Conservation (phyloP, 1,140 invertebrate genomes). For the Drosophila setifemur region DNA sequence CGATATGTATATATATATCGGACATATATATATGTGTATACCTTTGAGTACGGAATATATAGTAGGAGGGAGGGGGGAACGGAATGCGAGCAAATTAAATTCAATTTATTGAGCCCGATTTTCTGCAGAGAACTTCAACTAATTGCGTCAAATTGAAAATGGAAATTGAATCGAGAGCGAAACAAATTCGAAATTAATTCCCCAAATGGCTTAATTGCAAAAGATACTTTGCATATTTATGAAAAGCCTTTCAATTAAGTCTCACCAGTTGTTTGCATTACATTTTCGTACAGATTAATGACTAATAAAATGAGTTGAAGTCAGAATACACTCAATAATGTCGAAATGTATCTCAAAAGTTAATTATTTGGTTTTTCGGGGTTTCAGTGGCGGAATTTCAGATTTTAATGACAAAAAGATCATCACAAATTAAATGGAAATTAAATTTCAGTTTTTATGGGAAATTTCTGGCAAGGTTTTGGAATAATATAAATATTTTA, state of each 20-base stretch:
- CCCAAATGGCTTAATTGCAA: conserved; percentile 27
- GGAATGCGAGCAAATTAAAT: conserved; percentile 39
- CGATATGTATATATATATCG: conserved; percentile 9
- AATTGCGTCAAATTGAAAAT: conserved; percentile 50
- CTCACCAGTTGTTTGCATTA: not conserved
- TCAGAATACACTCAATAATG: too few relatives aligned
- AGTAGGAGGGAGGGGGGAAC: not conserved
- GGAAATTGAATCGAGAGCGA: conserved; percentile 42
- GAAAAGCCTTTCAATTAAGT: too few relatives aligned
- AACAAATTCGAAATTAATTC: conserved; percentile 22
- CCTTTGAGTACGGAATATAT: conserved; percentile 4
- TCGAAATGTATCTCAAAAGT: too few relatives aligned
- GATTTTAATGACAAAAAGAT: too few relatives aligned
- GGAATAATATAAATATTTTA: too few relatives aligned
- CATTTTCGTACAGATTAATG: too few relatives aligned
- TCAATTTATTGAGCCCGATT: conserved; percentile 45
- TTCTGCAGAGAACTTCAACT: conserved; percentile 27
- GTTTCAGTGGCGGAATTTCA: too few relatives aligned
- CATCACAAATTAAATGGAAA: too few relatives aligned
- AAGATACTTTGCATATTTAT: conserved; percentile 21
- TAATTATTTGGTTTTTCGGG: not conserved
- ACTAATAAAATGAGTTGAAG: too few relatives aligned
- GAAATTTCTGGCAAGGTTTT: too few relatives aligned
- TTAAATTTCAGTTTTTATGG: too few relatives aligned
- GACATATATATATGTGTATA: not conserved